Evolutionary conservation across 53 echinoderm and acorn worm species (phyloP).

Genomic region (Holothuria leucospilota): DNA sequence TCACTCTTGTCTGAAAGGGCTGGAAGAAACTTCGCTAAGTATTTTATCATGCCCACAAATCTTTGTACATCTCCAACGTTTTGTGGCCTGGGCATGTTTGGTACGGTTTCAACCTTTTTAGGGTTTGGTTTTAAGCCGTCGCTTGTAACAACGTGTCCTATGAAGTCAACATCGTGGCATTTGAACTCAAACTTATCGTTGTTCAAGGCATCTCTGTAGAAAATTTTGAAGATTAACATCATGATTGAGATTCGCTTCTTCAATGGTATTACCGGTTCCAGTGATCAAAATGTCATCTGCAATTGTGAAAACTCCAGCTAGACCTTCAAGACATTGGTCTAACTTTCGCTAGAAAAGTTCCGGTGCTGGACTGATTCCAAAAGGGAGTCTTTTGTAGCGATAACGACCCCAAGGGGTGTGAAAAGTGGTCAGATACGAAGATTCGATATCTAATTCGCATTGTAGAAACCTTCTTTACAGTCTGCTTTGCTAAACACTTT

Average conservation of each 20-base stretch:
- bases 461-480: slow-evolving; percentile 58
- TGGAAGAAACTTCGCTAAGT: slow-evolving; percentile 72
- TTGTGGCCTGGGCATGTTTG: slow-evolving; percentile 55
- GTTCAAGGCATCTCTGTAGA: neutral
- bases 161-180: slow-evolving; percentile 47
- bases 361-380: neutral
- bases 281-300: slow-evolving; percentile 63
- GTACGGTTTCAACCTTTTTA: slow-evolving; percentile 51
- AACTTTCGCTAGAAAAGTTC: slow-evolving; percentile 24
- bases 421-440: slow-evolving; percentile 59
- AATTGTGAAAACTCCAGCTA: slow-evolving; percentile 53
- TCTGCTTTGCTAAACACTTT: slow-evolving; percentile 64
- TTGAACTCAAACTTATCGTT: slow-evolving; percentile 44
- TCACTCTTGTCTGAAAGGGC: slow-evolving; percentile 49
- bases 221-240: neutral
- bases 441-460: slow-evolving; percentile 56
- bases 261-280: slow-evolving; percentile 36
- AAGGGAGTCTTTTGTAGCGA: slow-evolving; percentile 41
- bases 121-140: slow-evolving; percentile 46
- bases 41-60: slow-evolving; percentile 70
- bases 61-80: slow-evolving; percentile 59
- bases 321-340: slow-evolving; percentile 40
- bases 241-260: neutral
- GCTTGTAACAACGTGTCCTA: slow-evolving; percentile 54
- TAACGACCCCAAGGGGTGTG: slow-evolving; percentile 55